Evolutionary conservation across 2,113 vertebrate genomes (phyloP).

Genomic region (Lipophrys pholis): DNA sequence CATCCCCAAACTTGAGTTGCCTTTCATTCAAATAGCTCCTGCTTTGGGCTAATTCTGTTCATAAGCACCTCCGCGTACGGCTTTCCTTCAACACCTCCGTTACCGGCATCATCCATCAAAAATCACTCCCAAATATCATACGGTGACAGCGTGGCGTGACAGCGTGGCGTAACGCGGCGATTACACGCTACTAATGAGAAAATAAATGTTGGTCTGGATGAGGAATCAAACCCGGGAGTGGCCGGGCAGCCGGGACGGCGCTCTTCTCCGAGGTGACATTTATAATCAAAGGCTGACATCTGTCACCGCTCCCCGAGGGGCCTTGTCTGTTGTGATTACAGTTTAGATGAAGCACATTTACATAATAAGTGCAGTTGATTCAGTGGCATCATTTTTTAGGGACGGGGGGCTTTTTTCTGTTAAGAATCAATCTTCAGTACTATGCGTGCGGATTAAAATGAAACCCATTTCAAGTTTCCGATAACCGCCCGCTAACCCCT

Average conservation of each 20-base stretch:
- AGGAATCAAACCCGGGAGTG: slow-evolving; percentile 53
- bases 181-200: slow-evolving; percentile 67
- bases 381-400: neutral
- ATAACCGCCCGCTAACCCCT: neutral
- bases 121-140: slow-evolving; percentile 53
- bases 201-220: slow-evolving; percentile 66
- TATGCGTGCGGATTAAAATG: neutral
- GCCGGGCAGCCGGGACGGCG: slow-evolving; percentile 45
- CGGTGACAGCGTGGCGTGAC: slow-evolving; percentile 40
- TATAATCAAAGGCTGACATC: slow-evolving; percentile 82
- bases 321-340: slow-evolving; percentile 80
- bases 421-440: neutral
- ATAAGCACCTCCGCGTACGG: too few species aligned
- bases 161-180: slow-evolving; percentile 39
- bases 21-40: slow-evolving; percentile 42
- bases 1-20: neutral
- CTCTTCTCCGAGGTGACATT: slow-evolving; percentile 73
- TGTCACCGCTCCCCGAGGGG: slow-evolving; percentile 77
- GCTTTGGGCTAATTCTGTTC: slow-evolving; percentile 4
- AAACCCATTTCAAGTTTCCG: neutral
- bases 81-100: slow-evolving; percentile 55
- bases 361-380: slow-evolving; percentile 63
- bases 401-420: neutral
- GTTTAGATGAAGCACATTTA: slow-evolving; percentile 68
- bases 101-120: slow-evolving; percentile 62